Conservation (phyloP, 2,888 invertebrate species). For the Fragum sueziense region DNA sequence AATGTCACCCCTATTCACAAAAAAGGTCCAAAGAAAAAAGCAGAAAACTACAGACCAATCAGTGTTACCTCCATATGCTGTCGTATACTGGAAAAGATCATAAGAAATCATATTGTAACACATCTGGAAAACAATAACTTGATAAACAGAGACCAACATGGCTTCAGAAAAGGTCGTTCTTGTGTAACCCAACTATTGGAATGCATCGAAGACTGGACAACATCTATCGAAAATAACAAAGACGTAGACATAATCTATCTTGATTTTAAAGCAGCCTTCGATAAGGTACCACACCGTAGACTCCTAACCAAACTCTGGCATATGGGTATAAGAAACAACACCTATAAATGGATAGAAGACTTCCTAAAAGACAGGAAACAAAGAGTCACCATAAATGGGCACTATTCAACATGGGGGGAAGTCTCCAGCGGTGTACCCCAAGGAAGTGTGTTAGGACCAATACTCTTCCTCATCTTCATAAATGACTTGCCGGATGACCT, state of each 20-base stretch:
- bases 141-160: background rate
- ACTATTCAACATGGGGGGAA: background rate
- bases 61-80: conserved; percentile 7
- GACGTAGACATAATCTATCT: background rate
- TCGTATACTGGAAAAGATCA: background rate
- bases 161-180: background rate
- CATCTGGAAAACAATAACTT: conserved; percentile 7
- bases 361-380: background rate
- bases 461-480: background rate
- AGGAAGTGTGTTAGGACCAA: background rate
- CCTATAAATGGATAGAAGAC: background rate
- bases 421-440: background rate
- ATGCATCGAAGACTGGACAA: conserved; percentile 14
- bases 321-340: background rate
- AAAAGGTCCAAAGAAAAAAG: background rate
- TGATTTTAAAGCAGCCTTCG: background rate
- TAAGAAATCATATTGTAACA: no score
- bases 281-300: background rate
- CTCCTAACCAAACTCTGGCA: background rate
- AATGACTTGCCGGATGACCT: conserved; percentile 7
- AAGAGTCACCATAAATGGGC: background rate
- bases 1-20: background rate
- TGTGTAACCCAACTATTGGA: conserved; percentile 6
- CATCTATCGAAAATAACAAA: background rate
- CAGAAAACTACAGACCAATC: background rate